These are phyloP conservation scores for Heterotis niloticus DNA, from an alignment of 2,113 vertebrate species.

Conservation along the genomic window DNA sequence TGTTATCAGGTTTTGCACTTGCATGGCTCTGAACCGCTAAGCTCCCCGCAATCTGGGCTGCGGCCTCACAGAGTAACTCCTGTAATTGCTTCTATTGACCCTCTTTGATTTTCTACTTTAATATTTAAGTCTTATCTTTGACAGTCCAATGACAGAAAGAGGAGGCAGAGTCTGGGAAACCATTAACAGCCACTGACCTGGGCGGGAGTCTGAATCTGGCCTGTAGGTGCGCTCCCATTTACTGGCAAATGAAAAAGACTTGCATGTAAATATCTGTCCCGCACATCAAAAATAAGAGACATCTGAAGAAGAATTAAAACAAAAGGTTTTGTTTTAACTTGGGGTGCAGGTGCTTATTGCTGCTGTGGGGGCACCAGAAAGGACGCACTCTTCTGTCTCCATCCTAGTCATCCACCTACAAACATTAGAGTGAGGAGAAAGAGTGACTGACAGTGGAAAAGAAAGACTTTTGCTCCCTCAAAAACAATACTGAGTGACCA, in stretches of 20 bases:
- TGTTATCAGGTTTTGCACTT: slow-evolving; percentile 33
- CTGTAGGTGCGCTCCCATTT: slow-evolving; percentile 31
- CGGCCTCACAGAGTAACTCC: slow-evolving; percentile 24
- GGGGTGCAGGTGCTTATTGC: not conserved
- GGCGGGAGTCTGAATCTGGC: slow-evolving; percentile 17
- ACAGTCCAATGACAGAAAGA: slow-evolving; percentile 31
- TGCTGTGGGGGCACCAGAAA: no score
- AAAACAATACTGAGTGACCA: no score
- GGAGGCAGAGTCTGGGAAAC: slow-evolving; percentile 12
- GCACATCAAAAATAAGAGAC: not conserved
- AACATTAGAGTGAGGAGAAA: no score
- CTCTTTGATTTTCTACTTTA: slow-evolving; percentile 40
- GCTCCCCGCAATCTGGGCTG: slow-evolving; percentile 43
- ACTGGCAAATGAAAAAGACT: not conserved
- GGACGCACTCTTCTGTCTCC: no score
- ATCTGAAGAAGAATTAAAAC: no score
- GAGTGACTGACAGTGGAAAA: no score
- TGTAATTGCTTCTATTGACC: slow-evolving; percentile 51
- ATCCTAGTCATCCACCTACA: no score
- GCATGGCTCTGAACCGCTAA: slow-evolving; percentile 33
- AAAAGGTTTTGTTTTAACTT: no score
- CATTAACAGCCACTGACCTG: slow-evolving; percentile 32
- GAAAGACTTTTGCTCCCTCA: no score
- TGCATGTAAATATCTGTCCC: slow-evolving; percentile 19
- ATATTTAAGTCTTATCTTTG: slow-evolving; percentile 41